Evolutionary conservation across 2,797 vertebrate genomes (phyloP).

Genomic region (Mormyrus hasselquistii): DNA sequence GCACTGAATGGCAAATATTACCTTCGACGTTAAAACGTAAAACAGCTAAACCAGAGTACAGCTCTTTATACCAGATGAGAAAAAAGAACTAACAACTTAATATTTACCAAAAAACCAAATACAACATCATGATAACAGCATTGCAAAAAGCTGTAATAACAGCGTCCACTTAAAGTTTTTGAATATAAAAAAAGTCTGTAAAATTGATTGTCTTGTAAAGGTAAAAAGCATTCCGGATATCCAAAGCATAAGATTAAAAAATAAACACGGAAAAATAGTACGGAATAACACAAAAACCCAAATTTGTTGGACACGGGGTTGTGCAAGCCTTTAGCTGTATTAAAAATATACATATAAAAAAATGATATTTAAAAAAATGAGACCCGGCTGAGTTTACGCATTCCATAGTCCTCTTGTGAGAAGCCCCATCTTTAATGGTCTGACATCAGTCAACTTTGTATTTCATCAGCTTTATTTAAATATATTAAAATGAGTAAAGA

Average conservation of each 20-base stretch:
- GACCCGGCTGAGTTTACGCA: neutral
- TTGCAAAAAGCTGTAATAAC: constrained; percentile 21
- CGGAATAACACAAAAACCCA: constrained; percentile 30
- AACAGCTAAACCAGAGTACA: constrained; percentile 50
- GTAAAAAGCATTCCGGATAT: constrained; percentile 64
- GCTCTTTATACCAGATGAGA: constrained; percentile 42
- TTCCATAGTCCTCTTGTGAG: neutral
- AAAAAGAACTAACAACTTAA: constrained; percentile 45
- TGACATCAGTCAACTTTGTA: neutral
- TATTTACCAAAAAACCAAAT: constrained; percentile 45
- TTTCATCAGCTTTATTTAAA: constrained; percentile 15
- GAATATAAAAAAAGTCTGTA: constrained; percentile 49
- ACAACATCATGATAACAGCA: constrained; percentile 40
- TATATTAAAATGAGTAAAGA: constrained; percentile 16
- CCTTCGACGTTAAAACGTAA: constrained; percentile 27
- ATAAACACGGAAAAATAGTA: constrained; percentile 47
- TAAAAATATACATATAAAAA: constrained; percentile 22
- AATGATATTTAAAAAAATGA: neutral
- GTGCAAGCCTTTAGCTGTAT: constrained; percentile 56
- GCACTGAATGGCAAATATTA: constrained; percentile 53
- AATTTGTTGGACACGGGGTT: constrained; percentile 37
- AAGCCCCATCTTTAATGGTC: neutral
- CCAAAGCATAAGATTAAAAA: constrained; percentile 51
- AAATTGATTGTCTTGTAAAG: constrained; percentile 71
- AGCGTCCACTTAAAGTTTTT: constrained; percentile 33